Base-by-base conservation (phyloP, 1,140 invertebrate species). In the Tetraneura akinire region DNA sequence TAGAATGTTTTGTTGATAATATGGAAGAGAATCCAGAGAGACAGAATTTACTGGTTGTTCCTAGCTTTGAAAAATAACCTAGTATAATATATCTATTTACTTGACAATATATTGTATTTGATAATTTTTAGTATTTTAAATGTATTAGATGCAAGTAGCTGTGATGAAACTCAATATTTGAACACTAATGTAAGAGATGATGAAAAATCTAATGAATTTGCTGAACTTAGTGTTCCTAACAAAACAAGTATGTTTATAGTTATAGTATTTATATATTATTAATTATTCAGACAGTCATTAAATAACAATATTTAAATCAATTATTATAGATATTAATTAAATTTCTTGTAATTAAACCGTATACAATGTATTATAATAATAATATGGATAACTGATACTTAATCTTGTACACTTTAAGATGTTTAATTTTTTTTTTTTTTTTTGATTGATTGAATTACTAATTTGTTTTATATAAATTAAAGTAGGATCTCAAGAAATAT, bases 1-100 rank as follows among this genome's bases (percentile, higher is more conserved):
- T 55, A 55, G 21, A 55, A 55, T 55, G 53, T 55, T n/a, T 55
- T 55, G 53, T 55, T 55, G n/a, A 55, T 23, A 55, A 55, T 55
- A 21, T 51, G 49, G 49, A 51, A 51, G 18, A 51, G 49, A 18
- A 51, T 14, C 49, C 18, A 51, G 49, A 51, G 49, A n/a, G 16
- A n/a, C 5, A n/a, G 16, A 51, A 51, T 51, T 51, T 51, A 51
- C 49, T 51, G 49, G 49, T 51, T 51, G 5, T 51, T 6, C 49
- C 49, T 51, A n/a, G 49, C 49, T 18, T 51, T 51, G 49, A 18
- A 51, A 51, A 51, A 51, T 4, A 51, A 51, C 49, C 49, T 51
- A 51, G 49, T 51, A 51, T 51, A 18, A 51, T 51, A n/a, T 4
- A 51, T 51, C 1, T 51, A 18, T 51, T 49, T 49, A 49, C 16